phyloP scores from a whole-genome alignment of 1,140 invertebrate species.

The Brachionus sp. region DNA sequence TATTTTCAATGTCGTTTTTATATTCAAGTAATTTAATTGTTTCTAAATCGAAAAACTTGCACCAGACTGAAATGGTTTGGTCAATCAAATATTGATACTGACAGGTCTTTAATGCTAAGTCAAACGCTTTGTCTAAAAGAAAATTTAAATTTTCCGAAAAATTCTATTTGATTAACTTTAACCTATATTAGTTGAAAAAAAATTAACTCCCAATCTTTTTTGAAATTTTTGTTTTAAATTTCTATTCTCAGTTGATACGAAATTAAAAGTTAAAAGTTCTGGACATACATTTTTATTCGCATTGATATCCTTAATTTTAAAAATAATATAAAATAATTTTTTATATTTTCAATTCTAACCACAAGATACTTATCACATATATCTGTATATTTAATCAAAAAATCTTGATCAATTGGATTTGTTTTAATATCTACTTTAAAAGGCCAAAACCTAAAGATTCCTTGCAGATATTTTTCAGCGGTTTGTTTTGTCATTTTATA shows the following conservation, averaged over 20 bases:
- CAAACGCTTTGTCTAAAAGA: conserved; percentile 33
- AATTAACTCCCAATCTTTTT: not conserved
- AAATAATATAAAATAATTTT: not conserved
- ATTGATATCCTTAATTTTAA: conserved; percentile 3
- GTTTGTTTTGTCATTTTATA: not conserved
- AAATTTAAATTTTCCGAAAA: not conserved
- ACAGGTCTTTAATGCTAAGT: not conserved
- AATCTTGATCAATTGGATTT: not conserved
- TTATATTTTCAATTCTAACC: not conserved
- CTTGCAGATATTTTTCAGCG: conserved; percentile 17
- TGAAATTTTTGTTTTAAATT: not conserved
- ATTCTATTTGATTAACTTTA: not conserved
- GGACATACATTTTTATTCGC: not conserved
- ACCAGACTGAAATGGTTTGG: conserved; percentile 15
- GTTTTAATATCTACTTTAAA: not conserved
- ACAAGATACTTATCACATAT: not conserved
- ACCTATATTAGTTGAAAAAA: not conserved
- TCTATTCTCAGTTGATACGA: not conserved
- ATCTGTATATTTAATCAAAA: conserved; percentile 16
- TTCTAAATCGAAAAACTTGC: conserved; percentile 36
- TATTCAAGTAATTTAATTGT: conserved; percentile 14
- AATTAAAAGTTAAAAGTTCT: conserved; percentile 8
- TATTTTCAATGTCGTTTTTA: not conserved
- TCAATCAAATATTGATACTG: conserved; percentile 38
- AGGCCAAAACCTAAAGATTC: conserved; percentile 25